phyloP scores from a whole-genome alignment of 2,888 invertebrate genomes.

The Dusona sp. region DNA sequence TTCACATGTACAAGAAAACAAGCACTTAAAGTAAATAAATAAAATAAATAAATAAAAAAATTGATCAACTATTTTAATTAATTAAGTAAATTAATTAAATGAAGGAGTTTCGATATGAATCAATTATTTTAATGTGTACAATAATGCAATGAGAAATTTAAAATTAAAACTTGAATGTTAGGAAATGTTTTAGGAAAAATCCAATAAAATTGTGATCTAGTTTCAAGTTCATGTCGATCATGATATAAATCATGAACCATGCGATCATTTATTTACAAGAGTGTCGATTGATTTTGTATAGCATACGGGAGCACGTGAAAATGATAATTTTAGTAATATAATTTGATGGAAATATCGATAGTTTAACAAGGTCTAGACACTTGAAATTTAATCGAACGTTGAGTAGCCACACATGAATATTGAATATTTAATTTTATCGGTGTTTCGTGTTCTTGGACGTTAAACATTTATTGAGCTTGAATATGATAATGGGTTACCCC shows the following conservation, averaged over 20 bases:
- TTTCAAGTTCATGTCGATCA: neutral
- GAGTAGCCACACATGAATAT: conserved; percentile 3
- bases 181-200: neutral
- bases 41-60: no score
- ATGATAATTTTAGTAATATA: neutral
- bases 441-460: conserved; percentile 38
- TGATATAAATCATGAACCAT: neutral
- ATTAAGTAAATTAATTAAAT: neutral
- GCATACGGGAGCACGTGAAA: neutral
- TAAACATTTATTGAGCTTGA: conserved; percentile 26
- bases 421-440: conserved; percentile 37
- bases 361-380: conserved; percentile 57
- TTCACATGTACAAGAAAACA: no score
- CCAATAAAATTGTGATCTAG: neutral
- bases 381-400: conserved; percentile 38
- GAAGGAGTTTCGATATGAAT: no score
- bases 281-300: neutral
- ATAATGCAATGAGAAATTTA: no score
- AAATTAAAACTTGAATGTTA: no score
- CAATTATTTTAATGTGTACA: no score
- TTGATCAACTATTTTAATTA: no score
- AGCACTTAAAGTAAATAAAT: no score
- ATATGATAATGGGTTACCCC: conserved; percentile 8
- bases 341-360: neutral
- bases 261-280: neutral